Evolutionary conservation across 2,113 vertebrate species (phyloP).

Genomic region (Physeter macrocephalus): DNA sequence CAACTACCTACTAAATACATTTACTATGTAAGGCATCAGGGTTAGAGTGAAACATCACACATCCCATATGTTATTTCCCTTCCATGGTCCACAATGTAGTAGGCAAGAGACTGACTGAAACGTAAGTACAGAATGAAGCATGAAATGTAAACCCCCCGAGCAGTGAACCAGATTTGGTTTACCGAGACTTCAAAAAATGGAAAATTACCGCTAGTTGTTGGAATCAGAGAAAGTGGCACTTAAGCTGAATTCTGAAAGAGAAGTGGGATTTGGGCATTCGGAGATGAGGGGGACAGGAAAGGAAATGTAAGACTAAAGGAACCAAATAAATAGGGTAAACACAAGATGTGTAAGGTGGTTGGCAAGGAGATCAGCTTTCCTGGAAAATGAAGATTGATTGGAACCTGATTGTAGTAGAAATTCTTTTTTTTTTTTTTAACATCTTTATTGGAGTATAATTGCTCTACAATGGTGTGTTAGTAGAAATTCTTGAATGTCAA

Average conservation of each 20-base stretch:
- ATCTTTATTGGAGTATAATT: too few species aligned
- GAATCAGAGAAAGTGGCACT: not conserved
- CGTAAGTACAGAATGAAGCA: not conserved
- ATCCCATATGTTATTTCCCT: not conserved
- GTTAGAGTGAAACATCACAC: not conserved
- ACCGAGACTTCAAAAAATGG: not conserved
- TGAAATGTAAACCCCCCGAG: not conserved
- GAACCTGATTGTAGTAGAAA: not conserved
- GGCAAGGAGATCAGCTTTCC: not conserved
- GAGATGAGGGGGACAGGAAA: not conserved
- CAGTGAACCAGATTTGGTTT: not conserved
- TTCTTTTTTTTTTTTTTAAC: too few species aligned
- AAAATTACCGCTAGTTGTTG: not conserved
- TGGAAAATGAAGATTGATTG: not conserved
- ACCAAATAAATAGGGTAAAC: not conserved
- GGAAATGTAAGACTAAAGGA: not conserved
- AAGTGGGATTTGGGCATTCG: not conserved
- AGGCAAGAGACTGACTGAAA: not conserved
- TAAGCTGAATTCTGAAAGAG: not conserved
- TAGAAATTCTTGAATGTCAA: not conserved
- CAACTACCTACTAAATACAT: not conserved
- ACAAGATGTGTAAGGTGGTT: not conserved
- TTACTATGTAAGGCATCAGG: not conserved
- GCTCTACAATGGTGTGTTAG: not conserved
- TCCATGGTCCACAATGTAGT: not conserved